Evolutionary conservation across 2,888 invertebrate species (phyloP).

Genomic region (Eugnorisma glareosa): DNA sequence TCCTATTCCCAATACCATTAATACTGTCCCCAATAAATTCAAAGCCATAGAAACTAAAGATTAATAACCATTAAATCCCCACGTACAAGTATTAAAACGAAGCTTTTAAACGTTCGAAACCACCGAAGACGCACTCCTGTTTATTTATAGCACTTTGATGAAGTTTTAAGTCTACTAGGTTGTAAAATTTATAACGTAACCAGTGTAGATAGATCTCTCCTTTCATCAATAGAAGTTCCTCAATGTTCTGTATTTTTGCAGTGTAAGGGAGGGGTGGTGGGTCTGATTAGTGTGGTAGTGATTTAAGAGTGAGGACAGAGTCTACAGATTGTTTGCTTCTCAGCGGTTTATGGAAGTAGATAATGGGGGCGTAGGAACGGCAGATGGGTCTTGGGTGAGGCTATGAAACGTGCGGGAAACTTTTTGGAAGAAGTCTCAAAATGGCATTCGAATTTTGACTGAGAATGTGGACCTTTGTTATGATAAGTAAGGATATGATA

Average conservation of each 20-base stretch:
- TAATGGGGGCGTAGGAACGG: conserved; percentile 83
- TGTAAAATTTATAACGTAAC: conserved; percentile 79
- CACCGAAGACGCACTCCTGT: conserved; percentile 72
- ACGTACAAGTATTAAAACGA: conserved; percentile 65
- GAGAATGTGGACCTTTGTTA: too few relatives aligned
- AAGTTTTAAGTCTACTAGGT: conserved; percentile 81
- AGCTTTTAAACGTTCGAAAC: conserved; percentile 66
- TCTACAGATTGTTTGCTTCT: conserved; percentile 84
- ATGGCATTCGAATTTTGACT: background rate
- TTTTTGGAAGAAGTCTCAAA: background rate
- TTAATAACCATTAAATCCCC: conserved; percentile 60
- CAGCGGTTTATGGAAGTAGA: conserved; percentile 85
- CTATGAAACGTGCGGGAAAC: conserved; percentile 67
- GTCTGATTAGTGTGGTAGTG: conserved; percentile 73
- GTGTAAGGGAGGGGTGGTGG: conserved; percentile 52
- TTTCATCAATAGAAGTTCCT: conserved; percentile 24
- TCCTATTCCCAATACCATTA: conserved; percentile 16
- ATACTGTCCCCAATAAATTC: conserved; percentile 12
- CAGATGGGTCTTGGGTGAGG: conserved; percentile 82
- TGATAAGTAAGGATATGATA: too few relatives aligned
- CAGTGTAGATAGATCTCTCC: conserved; percentile 68
- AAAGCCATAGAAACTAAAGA: conserved; percentile 39
- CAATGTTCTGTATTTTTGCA: conserved; percentile 24
- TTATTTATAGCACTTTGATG: conserved; percentile 84
- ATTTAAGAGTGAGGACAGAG: conserved; percentile 79